Percentiles rank a stretch among this genome's conserved stretches.
Conservation (phyloP, 2,113 vertebrate genomes). For the Cacatua alba region DNA sequence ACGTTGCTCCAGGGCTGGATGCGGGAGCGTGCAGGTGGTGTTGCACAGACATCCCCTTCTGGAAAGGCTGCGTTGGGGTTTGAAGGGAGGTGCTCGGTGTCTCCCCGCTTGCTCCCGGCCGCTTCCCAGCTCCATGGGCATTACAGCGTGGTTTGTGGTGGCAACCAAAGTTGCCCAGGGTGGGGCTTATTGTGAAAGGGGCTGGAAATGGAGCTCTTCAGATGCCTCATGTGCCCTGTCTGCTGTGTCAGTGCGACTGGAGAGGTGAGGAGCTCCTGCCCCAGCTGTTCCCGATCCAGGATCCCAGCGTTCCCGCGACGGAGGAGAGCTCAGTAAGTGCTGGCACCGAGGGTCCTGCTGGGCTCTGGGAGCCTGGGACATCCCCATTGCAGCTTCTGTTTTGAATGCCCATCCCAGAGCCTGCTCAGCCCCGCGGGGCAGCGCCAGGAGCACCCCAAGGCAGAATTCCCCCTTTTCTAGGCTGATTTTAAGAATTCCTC, state of each 20-base stretch:
- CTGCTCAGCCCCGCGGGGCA: neutral
- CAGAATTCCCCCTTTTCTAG: neutral
- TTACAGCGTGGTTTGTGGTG: neutral
- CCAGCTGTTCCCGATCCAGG: neutral
- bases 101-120: neutral
- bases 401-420: neutral
- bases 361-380: neutral
- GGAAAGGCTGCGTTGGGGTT: neutral
- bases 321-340: neutral
- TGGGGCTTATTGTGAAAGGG: neutral
- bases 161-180: neutral
- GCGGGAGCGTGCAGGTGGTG: neutral
- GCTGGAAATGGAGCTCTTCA: neutral
- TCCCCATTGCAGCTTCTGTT: fast-evolving
- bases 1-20: neutral
- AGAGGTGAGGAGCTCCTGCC: neutral
- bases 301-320: fast-evolving
- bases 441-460: neutral
- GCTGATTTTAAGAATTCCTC: neutral
- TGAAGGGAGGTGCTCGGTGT: fast-evolving
- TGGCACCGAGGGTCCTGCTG: neutral
- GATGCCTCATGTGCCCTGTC: slow-evolving; percentile 28
- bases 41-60: neutral
- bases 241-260: neutral
- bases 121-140: neutral